Evolutionary conservation across 2,113 vertebrate genomes (phyloP), one percentile per base, ranked within the genome.

Genomic region (Antigone vipio): DNA sequence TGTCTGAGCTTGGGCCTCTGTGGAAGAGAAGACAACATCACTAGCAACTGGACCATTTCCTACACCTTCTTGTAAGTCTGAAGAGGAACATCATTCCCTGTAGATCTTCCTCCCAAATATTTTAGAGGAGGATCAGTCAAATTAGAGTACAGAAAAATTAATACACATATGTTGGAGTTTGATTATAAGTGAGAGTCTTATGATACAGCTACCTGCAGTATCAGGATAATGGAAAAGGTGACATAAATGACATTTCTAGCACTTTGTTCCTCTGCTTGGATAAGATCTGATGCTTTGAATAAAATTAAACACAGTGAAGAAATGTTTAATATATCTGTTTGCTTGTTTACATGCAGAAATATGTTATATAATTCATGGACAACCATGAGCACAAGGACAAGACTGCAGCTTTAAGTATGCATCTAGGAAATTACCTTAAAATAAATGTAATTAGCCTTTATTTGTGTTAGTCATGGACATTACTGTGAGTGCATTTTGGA

Each of bases 191-290:
- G 18, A 45, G 6, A 32, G 5, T 58, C 42, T 45, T 26, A 11
- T 12, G 5, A 20, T 1, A 0, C 10, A 5, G 9, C 55, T 55
- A 62, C 32, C 11, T 53, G 19, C 10, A 42, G 27, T 29, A 49
- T 5, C 26, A 60, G 5, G 5, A 6, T 67, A 49, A 58, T 30
- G 30, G 38, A 72, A 94, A 60, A 53, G 1, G 38, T 2, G 1
- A 63, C 22, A 3, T 58, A 44, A 94, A 40, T 52, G 18, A 32
- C 26, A 27, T 62, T 94, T 79, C 21, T 42, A 22, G 4, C 6
- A 3, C 2, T 58, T 69, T 88, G 15, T n/a, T 69, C 7, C 18
- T n/a, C 30, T 56, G 7, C 58, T 82, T 73, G 10, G 10, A 20
- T 62, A 42, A 35, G 21, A 16, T 62, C 69, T 62, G 42, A 40